Base-by-base conservation (phyloP, 2,888 invertebrate species). In the Drosophila falleni region DNA sequence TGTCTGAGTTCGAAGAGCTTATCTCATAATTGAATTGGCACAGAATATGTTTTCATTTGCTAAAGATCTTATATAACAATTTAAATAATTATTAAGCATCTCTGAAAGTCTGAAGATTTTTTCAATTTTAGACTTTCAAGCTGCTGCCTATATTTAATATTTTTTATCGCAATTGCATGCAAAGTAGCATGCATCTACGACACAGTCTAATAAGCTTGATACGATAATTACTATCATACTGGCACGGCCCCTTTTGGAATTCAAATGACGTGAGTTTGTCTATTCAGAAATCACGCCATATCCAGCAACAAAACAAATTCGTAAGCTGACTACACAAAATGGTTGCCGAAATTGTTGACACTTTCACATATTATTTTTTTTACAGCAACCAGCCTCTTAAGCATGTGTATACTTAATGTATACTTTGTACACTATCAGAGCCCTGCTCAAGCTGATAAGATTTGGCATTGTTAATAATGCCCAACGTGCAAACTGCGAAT, bases 201-300 rank as follows among this genome's bases (percentile, higher is more conserved):
- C 47, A 50, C 53, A 66, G 60, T 33, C 74, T 56, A 70, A 70
- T 74, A 74, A 77, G 56, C 26, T 13, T 26, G 2, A 16, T 15
- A 47, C n/a, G 61, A 44, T 64, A 71, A 61, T 79, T 68, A 63
- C 11, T 13, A 26, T 54, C 6, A 46, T 29, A 33, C 26, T 50
- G 50, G 31, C 26, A 33, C 61, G 19, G 26, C 55, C 23, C 56
- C 41, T 31, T 54, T 73, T 37, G 41, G 47, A 65, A 72, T 58
- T 37, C 44, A 61, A 31, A 63, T 81, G 54, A 74, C 69, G 78
- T 74, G 69, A 58, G 60, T 66, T 23, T 42, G 15, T 50, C 46
- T 63, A 13, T 39, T 42, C 42, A 64, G 33, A 50, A 66, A 71
- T 71, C 83, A 84, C 78, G 88, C 88, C 71, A 85, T 62, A 49